phyloP scores from a whole-genome alignment of 2,888 invertebrate species.

The Prosopocoilus inquinatus region DNA sequence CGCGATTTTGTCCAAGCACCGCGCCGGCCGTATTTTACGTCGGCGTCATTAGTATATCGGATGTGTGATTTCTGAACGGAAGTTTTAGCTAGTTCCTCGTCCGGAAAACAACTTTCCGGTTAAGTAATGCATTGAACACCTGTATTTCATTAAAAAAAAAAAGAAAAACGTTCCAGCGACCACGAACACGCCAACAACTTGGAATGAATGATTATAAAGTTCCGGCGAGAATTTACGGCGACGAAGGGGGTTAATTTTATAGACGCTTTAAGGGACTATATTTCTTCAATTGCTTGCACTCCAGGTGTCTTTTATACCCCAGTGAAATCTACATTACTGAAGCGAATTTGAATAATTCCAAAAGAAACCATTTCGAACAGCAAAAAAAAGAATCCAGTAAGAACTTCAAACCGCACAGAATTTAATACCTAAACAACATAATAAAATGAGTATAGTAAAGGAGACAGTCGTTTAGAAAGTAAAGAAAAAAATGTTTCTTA shows the following conservation, averaged over 20 bases:
- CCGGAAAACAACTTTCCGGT: neutral
- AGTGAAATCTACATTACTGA: too few species aligned
- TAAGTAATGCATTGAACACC: slow-evolving; percentile 9
- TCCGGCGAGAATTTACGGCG: slow-evolving; percentile 9
- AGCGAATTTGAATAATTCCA: neutral
- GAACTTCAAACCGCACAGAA: too few species aligned
- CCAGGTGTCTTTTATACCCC: too few species aligned
- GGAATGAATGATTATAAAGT: slow-evolving; percentile 4
- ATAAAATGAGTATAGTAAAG: too few species aligned
- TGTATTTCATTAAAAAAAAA: slow-evolving; percentile 9
- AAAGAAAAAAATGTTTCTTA: too few species aligned
- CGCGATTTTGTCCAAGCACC: neutral
- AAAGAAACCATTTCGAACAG: slow-evolving; percentile 4
- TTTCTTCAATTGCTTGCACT: neutral
- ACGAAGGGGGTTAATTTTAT: slow-evolving; percentile 16
- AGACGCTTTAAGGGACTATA: slow-evolving; percentile 10
- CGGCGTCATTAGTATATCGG: neutral
- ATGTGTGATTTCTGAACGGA: neutral
- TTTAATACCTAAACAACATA: too few species aligned
- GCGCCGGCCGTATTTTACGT: neutral
- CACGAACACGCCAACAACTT: slow-evolving; percentile 3
- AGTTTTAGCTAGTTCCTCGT: neutral
- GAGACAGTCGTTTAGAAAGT: too few species aligned
- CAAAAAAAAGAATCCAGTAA: slow-evolving; percentile 2
- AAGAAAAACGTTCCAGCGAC: neutral